A percentile compares a stretch with the other conserved stretches of the same genome.
phyloP scores from a whole-genome alignment of 1,140 invertebrate species.

The Sarcophaga peregrina region DNA sequence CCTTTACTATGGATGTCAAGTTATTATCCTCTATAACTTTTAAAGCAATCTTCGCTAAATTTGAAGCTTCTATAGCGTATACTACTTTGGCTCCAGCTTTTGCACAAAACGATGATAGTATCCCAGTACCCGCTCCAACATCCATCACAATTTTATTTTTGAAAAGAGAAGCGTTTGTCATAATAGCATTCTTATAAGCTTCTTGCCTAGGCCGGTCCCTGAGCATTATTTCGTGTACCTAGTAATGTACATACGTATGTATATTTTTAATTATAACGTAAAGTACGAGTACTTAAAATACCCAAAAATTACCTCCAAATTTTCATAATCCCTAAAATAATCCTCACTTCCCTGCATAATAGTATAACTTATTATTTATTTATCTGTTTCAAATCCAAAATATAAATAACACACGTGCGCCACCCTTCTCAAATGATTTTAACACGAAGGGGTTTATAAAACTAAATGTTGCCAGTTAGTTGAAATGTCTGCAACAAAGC shows the following conservation, averaged over 20 bases:
- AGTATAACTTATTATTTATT: no score
- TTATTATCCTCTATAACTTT: conserved; percentile 84
- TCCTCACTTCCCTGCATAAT: not conserved
- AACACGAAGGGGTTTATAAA: no score
- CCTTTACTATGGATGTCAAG: conserved; percentile 70
- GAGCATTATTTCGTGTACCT: conserved; percentile 84
- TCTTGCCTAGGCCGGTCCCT: conserved; percentile 83
- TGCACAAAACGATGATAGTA: conserved; percentile 94
- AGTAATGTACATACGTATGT: conserved; percentile 42
- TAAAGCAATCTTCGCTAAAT: conserved; percentile 87
- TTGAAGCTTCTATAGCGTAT: conserved; percentile 92
- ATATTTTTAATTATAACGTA: not conserved
- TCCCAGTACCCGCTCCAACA: conserved; percentile 96
- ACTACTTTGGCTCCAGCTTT: conserved; percentile 93
- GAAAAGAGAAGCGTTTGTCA: conserved; percentile 75
- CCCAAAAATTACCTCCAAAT: not conserved
- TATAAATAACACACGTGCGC: no score
- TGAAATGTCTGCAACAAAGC: no score
- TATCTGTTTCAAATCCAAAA: no score
- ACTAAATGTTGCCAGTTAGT: no score
- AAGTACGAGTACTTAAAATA: not conserved
- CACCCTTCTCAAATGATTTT: no score
- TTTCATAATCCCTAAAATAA: conserved; percentile 10
- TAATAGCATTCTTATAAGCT: conserved; percentile 86
- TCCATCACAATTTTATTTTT: conserved; percentile 88